These are phyloP conservation scores for Sinocyclocheilus anophthalmus DNA, from an alignment of 2,113 vertebrate species.

Conservation along the genomic window DNA sequence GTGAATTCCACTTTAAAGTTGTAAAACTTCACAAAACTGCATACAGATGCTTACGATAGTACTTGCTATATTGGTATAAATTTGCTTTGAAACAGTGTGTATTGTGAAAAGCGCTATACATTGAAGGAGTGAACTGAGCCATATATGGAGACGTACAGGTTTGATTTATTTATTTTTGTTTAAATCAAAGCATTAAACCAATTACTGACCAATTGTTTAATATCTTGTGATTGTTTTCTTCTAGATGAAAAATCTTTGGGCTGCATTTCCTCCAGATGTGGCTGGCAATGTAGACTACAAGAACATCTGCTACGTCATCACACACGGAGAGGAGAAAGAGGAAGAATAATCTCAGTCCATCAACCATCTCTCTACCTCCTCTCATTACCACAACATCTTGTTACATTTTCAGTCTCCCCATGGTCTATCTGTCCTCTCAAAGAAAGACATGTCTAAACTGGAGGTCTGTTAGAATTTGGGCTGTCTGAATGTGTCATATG, in stretches of 20 bases:
- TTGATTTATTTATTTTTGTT: neutral
- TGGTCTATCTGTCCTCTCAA: conserved; percentile 40
- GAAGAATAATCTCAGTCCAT: conserved; percentile 55
- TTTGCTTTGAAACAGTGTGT: too few relatives aligned
- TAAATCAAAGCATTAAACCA: neutral
- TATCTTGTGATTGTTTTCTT: neutral
- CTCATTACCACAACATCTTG: neutral
- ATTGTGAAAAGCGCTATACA: neutral
- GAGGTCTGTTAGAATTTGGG: conserved; percentile 38
- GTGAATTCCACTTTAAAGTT: too few relatives aligned
- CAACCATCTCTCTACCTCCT: neutral
- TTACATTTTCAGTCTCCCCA: conserved; percentile 50
- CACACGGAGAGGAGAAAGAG: conserved; percentile 87
- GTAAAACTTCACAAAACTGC: too few relatives aligned
- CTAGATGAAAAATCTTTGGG: conserved; percentile 83
- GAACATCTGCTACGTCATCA: conserved; percentile 94
- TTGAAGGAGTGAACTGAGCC: neutral
- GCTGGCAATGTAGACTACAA: conserved; percentile 88
- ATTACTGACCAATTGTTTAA: too few relatives aligned
- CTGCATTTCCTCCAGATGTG: conserved; percentile 81
- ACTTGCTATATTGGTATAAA: too few relatives aligned
- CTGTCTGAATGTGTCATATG: conserved; percentile 62
- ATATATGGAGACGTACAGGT: neutral
- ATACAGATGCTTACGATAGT: too few relatives aligned
- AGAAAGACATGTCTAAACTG: conserved; percentile 41